Evolutionary conservation across 2,797 vertebrate genomes (phyloP).

Genomic region (Gymnoscopelus braueri): DNA sequence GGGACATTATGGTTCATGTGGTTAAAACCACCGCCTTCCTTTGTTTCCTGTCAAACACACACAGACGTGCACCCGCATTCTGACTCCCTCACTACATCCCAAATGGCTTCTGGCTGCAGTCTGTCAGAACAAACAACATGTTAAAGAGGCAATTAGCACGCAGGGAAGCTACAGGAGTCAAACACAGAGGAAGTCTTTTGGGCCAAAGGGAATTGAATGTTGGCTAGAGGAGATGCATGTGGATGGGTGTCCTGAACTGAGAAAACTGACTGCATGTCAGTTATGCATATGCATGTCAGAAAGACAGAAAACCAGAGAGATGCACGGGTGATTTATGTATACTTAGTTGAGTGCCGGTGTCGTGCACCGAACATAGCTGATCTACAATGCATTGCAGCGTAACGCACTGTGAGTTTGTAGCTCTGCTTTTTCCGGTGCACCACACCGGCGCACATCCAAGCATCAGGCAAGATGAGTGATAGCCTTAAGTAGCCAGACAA

Average conservation of each 20-base stretch:
- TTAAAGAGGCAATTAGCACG: not conserved
- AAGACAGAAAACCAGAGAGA: conserved; percentile 29
- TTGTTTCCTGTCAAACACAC: not conserved
- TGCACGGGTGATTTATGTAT: no score
- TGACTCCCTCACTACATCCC: not conserved
- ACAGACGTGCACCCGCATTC: conserved; percentile 1
- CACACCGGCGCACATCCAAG: no score
- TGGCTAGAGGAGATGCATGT: conserved; percentile 29
- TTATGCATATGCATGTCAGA: not conserved
- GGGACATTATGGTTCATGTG: no score
- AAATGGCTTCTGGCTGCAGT: conserved; percentile 29
- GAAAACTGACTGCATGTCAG: not conserved
- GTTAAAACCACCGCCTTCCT: not conserved
- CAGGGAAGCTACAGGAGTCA: conserved; percentile 32
- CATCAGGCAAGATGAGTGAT: no score
- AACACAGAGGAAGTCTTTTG: conserved; percentile 6
- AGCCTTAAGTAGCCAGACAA: no score
- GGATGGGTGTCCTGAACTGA: conserved; percentile 25
- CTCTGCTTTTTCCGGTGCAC: no score
- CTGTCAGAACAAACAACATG: conserved; percentile 31
- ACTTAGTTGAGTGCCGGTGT: no score
- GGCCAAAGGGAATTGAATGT: conserved; percentile 47
- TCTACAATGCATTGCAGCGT: no score
- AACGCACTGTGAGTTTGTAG: no score
- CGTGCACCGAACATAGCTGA: no score